phyloP scores from a whole-genome alignment of 2,797 vertebrate species.

The Tapirus indicus region DNA sequence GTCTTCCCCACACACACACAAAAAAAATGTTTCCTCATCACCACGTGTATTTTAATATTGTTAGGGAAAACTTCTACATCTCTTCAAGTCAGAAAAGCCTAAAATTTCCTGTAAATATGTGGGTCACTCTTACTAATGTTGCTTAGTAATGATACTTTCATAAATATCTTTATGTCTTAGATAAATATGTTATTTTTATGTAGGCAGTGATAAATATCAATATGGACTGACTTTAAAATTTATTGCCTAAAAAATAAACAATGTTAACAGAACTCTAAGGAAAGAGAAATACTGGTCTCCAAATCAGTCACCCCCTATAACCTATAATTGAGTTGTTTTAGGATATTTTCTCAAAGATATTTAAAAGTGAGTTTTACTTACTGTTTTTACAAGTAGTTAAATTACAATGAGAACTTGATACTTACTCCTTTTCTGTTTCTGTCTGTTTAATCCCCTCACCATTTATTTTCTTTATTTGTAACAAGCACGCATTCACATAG shows the following conservation, averaged over 20 bases:
- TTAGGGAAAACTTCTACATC: constrained; percentile 55
- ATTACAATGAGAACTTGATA: neutral
- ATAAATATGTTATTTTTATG: constrained; percentile 26
- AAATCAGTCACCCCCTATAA: neutral
- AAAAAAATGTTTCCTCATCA: constrained; percentile 71
- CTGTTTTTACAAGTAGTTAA: constrained; percentile 26
- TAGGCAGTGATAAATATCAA: constrained; percentile 40
- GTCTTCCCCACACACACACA: too few relatives aligned
- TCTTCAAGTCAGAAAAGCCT: constrained; percentile 51
- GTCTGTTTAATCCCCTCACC: neutral
- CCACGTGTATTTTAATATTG: constrained; percentile 60
- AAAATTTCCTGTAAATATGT: constrained; percentile 43
- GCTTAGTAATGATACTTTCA: constrained; percentile 63
- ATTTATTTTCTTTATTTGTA: constrained; percentile 57
- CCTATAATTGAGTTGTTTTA: constrained; percentile 32
- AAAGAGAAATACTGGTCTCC: neutral
- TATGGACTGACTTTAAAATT: constrained; percentile 43
- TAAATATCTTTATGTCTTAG: constrained; percentile 4
- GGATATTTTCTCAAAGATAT: constrained; percentile 44
- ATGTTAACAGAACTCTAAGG: constrained; percentile 45
- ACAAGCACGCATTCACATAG: neutral
- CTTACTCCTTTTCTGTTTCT: constrained; percentile 28
- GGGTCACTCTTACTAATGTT: constrained; percentile 24
- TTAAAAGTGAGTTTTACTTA: constrained; percentile 38
- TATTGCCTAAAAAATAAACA: constrained; percentile 47